phyloP scores from a whole-genome alignment of 2,797 vertebrate species.

The Valencia hispanica region DNA sequence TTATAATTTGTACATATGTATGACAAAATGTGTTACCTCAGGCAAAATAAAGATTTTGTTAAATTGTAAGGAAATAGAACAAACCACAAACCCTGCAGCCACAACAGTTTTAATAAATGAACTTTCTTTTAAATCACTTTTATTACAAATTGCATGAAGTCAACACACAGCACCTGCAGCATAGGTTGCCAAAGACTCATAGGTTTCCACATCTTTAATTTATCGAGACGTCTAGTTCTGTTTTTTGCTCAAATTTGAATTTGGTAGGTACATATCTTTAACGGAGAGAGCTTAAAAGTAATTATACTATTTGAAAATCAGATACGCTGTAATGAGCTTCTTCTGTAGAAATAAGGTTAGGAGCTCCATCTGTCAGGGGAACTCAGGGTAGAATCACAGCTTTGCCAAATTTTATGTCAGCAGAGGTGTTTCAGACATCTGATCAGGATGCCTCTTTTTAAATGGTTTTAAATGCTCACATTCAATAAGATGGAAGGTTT shows the following conservation, averaged over 20 bases:
- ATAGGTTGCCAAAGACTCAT: background rate
- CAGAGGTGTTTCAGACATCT: background rate
- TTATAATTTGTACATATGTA: slow-evolving; percentile 7
- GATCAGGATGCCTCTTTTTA: no score
- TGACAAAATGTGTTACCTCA: background rate
- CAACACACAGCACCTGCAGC: background rate
- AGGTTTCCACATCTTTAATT: background rate
- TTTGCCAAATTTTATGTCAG: background rate
- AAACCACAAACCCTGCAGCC: background rate
- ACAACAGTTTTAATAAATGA: background rate
- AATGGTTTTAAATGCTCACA: no score
- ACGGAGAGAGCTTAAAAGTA: background rate
- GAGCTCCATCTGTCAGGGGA: background rate
- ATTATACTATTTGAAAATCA: background rate
- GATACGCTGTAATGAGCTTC: background rate
- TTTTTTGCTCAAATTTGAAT: background rate
- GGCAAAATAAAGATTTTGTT: slow-evolving; percentile 5
- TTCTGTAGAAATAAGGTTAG: background rate
- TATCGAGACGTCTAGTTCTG: background rate
- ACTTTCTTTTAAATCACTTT: background rate
- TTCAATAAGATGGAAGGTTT: no score
- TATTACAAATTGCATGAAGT: background rate
- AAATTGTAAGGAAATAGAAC: slow-evolving; percentile 6
- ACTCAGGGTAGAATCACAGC: background rate
- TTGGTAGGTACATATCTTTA: background rate